Conservation (phyloP, 2,797 vertebrate species). For the Sarcophilus harrisii region DNA sequence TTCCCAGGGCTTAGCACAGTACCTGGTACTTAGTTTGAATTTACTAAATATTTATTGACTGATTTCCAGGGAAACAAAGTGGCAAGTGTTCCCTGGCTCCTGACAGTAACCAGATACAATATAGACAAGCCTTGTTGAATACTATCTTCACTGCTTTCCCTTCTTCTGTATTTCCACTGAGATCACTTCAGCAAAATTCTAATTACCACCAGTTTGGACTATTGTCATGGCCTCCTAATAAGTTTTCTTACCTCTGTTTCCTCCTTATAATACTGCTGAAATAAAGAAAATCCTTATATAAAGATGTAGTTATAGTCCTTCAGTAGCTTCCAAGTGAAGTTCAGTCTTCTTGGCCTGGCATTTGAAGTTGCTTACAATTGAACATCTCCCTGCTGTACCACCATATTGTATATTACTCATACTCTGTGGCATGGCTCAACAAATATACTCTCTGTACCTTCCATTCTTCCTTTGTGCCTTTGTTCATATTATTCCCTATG, state of each 20-base stretch:
- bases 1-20: rapidly evolving
- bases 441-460: not conserved
- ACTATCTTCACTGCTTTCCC: not conserved
- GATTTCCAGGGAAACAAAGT: not conserved
- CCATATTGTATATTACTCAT: not conserved
- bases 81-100: not conserved
- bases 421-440: not conserved
- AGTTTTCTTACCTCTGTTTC: not conserved
- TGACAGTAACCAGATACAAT: not conserved
- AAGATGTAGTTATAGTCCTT: not conserved
- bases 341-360: not conserved
- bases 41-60: not conserved
- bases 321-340: not conserved
- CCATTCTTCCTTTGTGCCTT: not conserved
- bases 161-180: not conserved
- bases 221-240: not conserved
- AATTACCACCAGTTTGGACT: not conserved
- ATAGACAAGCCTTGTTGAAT: not conserved
- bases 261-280: not conserved
- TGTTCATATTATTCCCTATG: not conserved
- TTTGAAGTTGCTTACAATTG: not conserved
- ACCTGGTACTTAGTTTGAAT: not conserved
- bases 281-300: not conserved
- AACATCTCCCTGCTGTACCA: not conserved
- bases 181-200: not conserved